phyloP scores from a whole-genome alignment of 2,797 vertebrate species.

The Oophaga sylvatica region DNA sequence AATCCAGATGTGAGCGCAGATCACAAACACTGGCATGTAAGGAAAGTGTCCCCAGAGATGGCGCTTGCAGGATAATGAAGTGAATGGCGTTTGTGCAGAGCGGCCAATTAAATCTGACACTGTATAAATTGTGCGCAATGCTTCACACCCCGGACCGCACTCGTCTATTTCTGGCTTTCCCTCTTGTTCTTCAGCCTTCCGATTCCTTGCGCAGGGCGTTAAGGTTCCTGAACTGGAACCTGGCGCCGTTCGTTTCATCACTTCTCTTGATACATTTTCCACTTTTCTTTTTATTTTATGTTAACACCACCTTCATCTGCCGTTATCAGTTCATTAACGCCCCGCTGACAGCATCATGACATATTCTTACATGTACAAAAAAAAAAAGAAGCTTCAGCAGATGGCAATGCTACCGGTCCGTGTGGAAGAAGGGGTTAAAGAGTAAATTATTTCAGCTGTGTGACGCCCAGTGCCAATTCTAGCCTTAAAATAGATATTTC shows the following conservation, averaged over 20 bases:
- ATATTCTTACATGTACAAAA: not conserved
- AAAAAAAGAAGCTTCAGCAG: not conserved
- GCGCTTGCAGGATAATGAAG: not conserved
- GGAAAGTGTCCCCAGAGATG: not conserved
- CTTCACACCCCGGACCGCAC: conserved; percentile 15
- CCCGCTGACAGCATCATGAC: not conserved
- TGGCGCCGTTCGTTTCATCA: not conserved
- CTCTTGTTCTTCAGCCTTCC: conserved; percentile 1
- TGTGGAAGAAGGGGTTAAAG: conserved; percentile 44
- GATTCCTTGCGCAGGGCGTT: conserved; percentile 3
- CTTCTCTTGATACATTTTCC: conserved; percentile 24
- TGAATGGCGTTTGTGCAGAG: not conserved
- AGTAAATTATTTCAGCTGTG: conserved; percentile 43
- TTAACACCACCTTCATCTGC: conserved; percentile 14
- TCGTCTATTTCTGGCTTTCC: conserved; percentile 19
- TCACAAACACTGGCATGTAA: too few species aligned
- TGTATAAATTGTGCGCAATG: conserved; percentile 11
- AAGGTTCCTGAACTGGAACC: conserved; percentile 44
- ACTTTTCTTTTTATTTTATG: not conserved
- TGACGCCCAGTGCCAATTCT: conserved; percentile 30
- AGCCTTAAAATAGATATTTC: conserved; percentile 54
- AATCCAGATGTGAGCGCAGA: not conserved
- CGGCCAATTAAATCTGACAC: conserved; percentile 43
- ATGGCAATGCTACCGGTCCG: not conserved
- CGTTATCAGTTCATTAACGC: conserved; percentile 38